Evolutionary conservation across 2,797 vertebrate species (phyloP).

Genomic region (Alosa sapidissima): DNA sequence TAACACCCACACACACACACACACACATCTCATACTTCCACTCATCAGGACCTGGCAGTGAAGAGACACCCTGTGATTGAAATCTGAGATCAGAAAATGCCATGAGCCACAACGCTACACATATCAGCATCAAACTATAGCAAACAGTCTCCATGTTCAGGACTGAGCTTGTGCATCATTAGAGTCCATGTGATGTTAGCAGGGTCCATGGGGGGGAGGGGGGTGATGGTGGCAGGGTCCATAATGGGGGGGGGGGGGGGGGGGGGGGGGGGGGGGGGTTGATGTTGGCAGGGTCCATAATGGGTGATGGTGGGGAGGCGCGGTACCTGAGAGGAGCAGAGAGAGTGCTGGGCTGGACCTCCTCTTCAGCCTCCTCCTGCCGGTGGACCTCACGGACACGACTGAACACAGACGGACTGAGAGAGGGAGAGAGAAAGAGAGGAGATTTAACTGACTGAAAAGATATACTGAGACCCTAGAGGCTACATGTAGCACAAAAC

Average conservation of each 20-base stretch:
- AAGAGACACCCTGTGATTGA: background rate
- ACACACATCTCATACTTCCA: background rate
- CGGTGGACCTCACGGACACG: slow-evolving; percentile 82
- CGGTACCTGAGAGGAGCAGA: slow-evolving; percentile 73
- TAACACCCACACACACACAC: too few species aligned
- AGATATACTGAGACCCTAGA: slow-evolving; percentile 31
- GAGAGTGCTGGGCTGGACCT: slow-evolving; percentile 56
- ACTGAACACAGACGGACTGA: slow-evolving; percentile 82
- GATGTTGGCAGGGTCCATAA: too few species aligned
- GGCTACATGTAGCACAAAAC: too few species aligned
- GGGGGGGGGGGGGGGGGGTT: too few species aligned
- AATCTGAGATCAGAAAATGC: background rate
- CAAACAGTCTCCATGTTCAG: too few species aligned
- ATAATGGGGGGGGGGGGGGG: too few species aligned
- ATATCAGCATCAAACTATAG: background rate
- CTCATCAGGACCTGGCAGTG: background rate
- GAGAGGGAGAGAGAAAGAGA: slow-evolving; percentile 46
- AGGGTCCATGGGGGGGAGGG: too few species aligned
- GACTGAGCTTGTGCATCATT: too few species aligned
- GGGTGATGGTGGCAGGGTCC: too few species aligned
- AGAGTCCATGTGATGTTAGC: too few species aligned
- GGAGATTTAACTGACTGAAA: background rate
- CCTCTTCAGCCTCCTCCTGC: slow-evolving; percentile 72
- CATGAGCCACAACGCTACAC: background rate
- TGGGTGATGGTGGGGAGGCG: background rate